These are phyloP conservation scores for Epirrhoe tristata DNA, from an alignment of 2,888 invertebrate genomes.

Conservation along the genomic window DNA sequence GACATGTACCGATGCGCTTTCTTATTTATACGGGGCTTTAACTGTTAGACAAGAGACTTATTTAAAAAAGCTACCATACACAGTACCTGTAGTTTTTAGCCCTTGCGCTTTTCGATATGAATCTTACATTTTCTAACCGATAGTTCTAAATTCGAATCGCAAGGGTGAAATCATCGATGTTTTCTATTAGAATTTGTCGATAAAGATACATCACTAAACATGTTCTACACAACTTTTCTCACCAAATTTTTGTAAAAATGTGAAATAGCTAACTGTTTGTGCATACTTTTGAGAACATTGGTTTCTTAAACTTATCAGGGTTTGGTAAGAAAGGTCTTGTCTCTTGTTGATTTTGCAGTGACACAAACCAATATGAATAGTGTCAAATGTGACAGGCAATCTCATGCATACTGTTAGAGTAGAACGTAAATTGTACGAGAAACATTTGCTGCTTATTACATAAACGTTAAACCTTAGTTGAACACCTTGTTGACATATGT, in stretches of 20 bases:
- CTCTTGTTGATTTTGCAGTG: constrained; percentile 17
- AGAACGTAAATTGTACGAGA: no score
- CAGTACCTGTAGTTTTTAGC: constrained; percentile 41
- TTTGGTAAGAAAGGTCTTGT: constrained; percentile 1
- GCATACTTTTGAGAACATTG: neutral
- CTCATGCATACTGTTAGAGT: neutral
- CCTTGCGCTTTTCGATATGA: neutral
- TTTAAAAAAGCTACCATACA: constrained; percentile 20
- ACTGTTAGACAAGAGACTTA: constrained; percentile 26
- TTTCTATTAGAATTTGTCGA: constrained; percentile 22
- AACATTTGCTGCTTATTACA: no score
- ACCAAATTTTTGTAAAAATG: neutral
- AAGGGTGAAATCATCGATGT: constrained; percentile 22
- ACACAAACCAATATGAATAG: constrained; percentile 3
- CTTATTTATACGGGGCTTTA: constrained; percentile 46
- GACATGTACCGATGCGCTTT: constrained; percentile 53
- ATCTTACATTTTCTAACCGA: neutral
- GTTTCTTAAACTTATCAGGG: neutral
- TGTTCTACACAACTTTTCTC: neutral
- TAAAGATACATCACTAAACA: constrained; percentile 18
- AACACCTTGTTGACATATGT: no score
- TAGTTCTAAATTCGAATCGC: constrained; percentile 1
- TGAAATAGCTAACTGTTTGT: neutral
- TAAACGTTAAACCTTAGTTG: no score
- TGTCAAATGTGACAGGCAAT: constrained; percentile 9